Evolutionary conservation across 1,140 invertebrate genomes (phyloP).

Genomic region (Euwallacea fornicatus): DNA sequence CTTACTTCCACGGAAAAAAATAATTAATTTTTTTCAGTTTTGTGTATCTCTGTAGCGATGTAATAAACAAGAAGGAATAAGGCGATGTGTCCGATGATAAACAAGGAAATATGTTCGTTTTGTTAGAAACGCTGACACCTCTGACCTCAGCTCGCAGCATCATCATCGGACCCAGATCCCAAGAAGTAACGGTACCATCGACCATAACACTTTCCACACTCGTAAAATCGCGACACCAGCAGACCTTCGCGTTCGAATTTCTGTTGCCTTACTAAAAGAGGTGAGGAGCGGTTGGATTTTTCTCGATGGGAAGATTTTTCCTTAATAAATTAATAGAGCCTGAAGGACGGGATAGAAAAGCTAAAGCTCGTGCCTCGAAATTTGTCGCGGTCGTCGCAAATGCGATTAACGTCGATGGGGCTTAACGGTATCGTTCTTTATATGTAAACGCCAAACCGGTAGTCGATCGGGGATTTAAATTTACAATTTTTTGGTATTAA

Average conservation of each 20-base stretch:
- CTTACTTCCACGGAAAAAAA: no score
- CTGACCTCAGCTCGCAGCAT: slow-evolving; percentile 23
- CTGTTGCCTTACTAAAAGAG: slow-evolving; percentile 6
- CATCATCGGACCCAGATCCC: slow-evolving; percentile 19
- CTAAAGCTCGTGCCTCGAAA: neutral
- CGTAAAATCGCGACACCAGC: neutral
- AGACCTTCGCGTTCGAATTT: slow-evolving; percentile 7
- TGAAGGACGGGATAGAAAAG: neutral
- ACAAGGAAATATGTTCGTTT: neutral
- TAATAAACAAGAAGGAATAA: no score
- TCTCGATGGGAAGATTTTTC: neutral
- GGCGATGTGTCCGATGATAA: no score
- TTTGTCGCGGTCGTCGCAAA: neutral
- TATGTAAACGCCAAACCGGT: slow-evolving; percentile 9
- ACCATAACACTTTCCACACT: slow-evolving; percentile 23
- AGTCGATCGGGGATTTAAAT: slow-evolving; percentile 9
- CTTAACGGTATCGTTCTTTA: slow-evolving; percentile 6
- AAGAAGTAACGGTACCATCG: slow-evolving; percentile 20
- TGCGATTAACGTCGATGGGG: neutral
- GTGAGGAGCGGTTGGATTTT: neutral
- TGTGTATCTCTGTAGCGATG: no score
- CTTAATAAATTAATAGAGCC: neutral
- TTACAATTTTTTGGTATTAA: slow-evolving; percentile 10
- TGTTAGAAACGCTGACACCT: slow-evolving; percentile 25
- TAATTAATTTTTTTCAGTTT: no score